Evolutionary conservation across 2,113 vertebrate genomes (phyloP).

Genomic region (Cardinalis cardinalis): DNA sequence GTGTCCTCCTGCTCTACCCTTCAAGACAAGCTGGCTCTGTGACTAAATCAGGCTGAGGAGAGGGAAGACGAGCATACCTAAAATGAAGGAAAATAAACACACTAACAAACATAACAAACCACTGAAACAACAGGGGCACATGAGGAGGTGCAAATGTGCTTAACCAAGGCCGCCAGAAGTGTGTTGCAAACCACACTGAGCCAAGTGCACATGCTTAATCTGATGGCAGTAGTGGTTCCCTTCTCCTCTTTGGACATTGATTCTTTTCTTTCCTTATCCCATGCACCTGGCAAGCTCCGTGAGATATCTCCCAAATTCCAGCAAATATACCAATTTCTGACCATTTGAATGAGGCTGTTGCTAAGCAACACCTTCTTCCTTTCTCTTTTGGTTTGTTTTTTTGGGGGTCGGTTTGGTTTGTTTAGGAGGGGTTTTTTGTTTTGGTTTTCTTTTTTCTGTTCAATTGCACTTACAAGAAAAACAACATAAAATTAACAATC

Average conservation of each 20-base stretch:
- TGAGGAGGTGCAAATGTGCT: neutral
- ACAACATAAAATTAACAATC: neutral
- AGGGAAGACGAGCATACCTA: neutral
- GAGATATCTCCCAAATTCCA: conserved; percentile 41
- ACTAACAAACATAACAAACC: neutral
- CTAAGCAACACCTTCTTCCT: conserved; percentile 61
- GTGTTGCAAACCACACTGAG: neutral
- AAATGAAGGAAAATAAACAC: neutral
- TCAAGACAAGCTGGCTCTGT: neutral
- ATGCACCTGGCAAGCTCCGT: neutral
- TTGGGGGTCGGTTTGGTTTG: neutral
- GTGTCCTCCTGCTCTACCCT: neutral
- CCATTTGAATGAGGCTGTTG: conserved; percentile 57
- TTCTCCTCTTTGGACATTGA: neutral
- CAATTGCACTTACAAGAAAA: neutral
- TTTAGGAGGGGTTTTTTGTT: neutral
- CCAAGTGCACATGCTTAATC: neutral
- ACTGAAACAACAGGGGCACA: neutral
- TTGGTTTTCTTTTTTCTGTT: neutral
- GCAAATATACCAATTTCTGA: conserved; percentile 49
- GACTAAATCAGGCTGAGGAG: neutral
- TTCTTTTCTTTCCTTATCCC: neutral
- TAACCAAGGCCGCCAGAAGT: neutral
- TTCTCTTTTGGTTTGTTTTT: neutral
- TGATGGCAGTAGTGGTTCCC: neutral